Evolutionary conservation across 2,113 vertebrate genomes (phyloP).

Genomic region (Rhabdornis inornatus): DNA sequence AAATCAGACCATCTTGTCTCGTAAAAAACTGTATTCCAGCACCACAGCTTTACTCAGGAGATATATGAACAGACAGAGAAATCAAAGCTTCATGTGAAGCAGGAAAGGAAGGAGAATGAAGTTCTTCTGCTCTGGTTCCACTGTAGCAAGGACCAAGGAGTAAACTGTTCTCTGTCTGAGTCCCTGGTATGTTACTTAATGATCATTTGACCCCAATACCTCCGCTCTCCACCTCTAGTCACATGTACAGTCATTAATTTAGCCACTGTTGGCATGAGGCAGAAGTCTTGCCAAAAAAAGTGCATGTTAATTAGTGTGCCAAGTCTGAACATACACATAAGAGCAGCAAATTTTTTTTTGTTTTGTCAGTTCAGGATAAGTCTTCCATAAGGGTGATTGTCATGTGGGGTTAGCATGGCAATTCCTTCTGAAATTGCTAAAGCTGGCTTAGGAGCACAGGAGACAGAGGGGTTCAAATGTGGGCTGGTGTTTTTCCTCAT

Average conservation of each 20-base stretch:
- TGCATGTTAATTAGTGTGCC: not conserved
- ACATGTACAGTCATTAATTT: not conserved
- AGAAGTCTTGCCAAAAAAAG: not conserved
- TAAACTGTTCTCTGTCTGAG: not conserved
- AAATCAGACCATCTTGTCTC: fast-evolving
- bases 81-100: not conserved
- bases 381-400: not conserved
- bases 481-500: not conserved
- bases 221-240: not conserved
- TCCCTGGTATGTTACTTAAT: fast-evolving
- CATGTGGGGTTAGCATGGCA: not conserved
- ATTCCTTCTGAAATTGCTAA: not conserved
- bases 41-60: not conserved
- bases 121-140: not conserved
- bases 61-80: not conserved
- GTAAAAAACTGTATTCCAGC: not conserved
- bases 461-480: not conserved
- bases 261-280: not conserved
- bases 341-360: not conserved
- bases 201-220: not conserved
- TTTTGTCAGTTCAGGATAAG: not conserved
- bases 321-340: not conserved
- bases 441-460: not conserved
- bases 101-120: not conserved
- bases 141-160: not conserved